These are phyloP conservation scores for Pimephales promelas DNA, from an alignment of 2,113 vertebrate species.

Conservation along the genomic window DNA sequence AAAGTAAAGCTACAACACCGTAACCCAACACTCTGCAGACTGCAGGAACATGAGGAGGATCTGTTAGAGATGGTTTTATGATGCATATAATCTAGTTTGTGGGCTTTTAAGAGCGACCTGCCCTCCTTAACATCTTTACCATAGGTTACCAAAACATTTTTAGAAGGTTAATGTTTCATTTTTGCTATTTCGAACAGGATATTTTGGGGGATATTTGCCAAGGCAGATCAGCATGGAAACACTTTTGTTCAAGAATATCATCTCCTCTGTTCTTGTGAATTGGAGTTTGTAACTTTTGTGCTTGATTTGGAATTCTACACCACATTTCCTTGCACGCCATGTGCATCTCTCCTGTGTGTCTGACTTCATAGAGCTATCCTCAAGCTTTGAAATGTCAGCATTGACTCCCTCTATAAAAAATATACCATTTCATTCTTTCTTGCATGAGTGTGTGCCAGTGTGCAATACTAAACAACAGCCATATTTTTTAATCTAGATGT, in stretches of 20 bases:
- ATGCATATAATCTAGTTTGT: slow-evolving; percentile 50
- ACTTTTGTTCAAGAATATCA: slow-evolving; percentile 18
- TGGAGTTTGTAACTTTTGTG: slow-evolving; percentile 41
- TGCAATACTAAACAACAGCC: neutral
- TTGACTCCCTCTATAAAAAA: slow-evolving; percentile 39
- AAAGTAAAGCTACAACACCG: slow-evolving; percentile 10
- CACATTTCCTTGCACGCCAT: slow-evolving; percentile 10
- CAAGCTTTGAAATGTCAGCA: slow-evolving; percentile 51
- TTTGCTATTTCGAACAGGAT: slow-evolving; percentile 18
- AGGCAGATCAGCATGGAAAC: slow-evolving; percentile 6
- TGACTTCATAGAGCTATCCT: slow-evolving; percentile 36
- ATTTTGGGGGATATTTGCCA: neutral
- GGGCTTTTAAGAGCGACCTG: slow-evolving; percentile 47
- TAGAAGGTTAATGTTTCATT: slow-evolving; percentile 38
- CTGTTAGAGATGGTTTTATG: slow-evolving; percentile 30
- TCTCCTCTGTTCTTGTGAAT: slow-evolving; percentile 9
- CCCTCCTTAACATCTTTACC: slow-evolving; percentile 29
- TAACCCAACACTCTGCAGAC: slow-evolving; percentile 3
- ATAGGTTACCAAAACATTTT: slow-evolving; percentile 22
- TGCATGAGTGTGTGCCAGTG: neutral
- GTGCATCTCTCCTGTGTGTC: slow-evolving; percentile 43
- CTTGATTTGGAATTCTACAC: slow-evolving; percentile 47
- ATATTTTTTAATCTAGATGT: neutral
- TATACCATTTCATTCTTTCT: neutral
- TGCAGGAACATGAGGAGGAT: slow-evolving; percentile 18